phyloP scores from a whole-genome alignment of 2,797 vertebrate species.

The Danio aesculapii region DNA sequence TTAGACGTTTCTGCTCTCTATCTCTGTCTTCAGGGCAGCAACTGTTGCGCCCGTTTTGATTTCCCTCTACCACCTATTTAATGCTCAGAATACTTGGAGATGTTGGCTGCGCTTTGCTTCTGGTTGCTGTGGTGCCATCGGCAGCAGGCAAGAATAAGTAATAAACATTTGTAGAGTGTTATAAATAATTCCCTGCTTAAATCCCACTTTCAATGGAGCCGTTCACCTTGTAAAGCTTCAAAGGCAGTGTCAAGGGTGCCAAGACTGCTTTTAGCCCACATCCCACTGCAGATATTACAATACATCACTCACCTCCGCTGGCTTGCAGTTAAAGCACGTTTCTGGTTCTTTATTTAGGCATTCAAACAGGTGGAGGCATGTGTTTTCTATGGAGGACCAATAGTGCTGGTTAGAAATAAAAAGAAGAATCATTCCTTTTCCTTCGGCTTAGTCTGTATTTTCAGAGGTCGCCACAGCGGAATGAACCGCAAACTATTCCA shows the following conservation, averaged over 20 bases:
- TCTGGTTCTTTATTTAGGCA: not conserved
- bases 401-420: no score
- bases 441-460: no score
- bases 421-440: no score
- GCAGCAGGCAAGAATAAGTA: slow-evolving; percentile 80
- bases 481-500: no score
- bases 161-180: slow-evolving; percentile 83
- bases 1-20: not conserved
- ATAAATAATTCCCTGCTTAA: slow-evolving; percentile 78
- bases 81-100: slow-evolving; percentile 61
- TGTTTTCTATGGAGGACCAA: no score
- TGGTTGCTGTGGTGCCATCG: slow-evolving; percentile 80
- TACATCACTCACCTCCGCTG: not conserved
- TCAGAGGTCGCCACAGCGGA: no score
- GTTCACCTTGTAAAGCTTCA: slow-evolving; percentile 59
- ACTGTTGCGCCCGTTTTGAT: slow-evolving; percentile 16
- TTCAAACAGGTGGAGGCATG: no score
- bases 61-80: slow-evolving; percentile 41
- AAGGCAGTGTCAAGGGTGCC: slow-evolving; percentile 40
- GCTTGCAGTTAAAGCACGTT: slow-evolving; percentile 1
- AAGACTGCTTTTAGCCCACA: not conserved
- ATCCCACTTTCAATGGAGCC: slow-evolving; percentile 62
- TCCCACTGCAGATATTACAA: slow-evolving; percentile 21
- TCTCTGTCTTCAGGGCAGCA: not conserved
- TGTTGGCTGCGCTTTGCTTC: slow-evolving; percentile 65